These are phyloP conservation scores for Tetrax tetrax DNA, from an alignment of 2,113 vertebrate species.

Conservation along the genomic window DNA sequence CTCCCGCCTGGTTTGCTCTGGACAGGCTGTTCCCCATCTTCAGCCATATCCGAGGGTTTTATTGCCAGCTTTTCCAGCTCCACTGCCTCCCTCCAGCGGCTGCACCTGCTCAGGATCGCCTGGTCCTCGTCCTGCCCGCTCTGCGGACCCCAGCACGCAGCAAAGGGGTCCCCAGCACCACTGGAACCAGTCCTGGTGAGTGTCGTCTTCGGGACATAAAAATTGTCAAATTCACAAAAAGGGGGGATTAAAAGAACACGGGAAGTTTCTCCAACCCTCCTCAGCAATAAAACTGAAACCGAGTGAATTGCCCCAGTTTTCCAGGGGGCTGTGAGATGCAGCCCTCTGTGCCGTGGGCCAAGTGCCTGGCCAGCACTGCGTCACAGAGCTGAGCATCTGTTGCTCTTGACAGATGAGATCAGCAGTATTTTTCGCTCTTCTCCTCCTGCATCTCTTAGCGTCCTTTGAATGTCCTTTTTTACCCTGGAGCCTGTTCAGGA, in stretches of 20 bases:
- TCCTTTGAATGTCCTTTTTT: not conserved
- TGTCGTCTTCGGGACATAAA: not conserved
- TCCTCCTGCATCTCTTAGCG: not conserved
- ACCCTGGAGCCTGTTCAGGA: not conserved
- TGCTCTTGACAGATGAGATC: not conserved
- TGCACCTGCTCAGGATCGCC: rapidly evolving
- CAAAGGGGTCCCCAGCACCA: not conserved
- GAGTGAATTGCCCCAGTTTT: not conserved
- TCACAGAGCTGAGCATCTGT: rapidly evolving
- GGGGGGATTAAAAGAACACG: not conserved
- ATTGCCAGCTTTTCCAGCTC: not conserved
- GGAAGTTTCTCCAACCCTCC: not conserved
- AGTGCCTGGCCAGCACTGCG: rapidly evolving
- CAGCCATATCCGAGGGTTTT: not conserved
- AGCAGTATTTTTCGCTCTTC: not conserved
- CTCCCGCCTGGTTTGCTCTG: not conserved
- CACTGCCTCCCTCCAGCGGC: not conserved
- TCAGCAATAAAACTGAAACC: not conserved
- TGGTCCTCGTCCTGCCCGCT: rapidly evolving
- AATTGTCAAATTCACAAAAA: not conserved
- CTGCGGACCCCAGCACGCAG: rapidly evolving
- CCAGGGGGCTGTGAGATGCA: not conserved
- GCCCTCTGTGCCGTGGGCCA: not conserved
- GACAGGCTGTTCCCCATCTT: not conserved
- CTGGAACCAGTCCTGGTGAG: not conserved